phyloP scores from a whole-genome alignment of 1,140 invertebrate genomes.

The Aphaenogaster floridana region DNA sequence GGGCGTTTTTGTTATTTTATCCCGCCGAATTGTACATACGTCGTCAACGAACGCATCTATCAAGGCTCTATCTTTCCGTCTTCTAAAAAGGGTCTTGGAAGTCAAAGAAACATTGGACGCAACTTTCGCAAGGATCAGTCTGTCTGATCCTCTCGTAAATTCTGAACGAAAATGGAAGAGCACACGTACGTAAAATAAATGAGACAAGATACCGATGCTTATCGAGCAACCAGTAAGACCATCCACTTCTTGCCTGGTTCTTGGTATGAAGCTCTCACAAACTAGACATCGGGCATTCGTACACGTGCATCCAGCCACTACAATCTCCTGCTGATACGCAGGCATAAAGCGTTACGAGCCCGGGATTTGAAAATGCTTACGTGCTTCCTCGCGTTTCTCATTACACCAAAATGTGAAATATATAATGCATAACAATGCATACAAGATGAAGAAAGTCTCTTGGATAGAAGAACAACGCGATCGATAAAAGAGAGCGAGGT shows the following conservation, averaged over 20 bases:
- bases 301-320: neutral
- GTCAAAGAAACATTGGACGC: neutral
- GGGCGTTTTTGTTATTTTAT: neutral
- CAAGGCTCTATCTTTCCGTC: neutral
- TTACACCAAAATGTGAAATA: constrained; percentile 19
- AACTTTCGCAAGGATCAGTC: neutral
- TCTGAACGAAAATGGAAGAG: neutral
- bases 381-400: constrained; percentile 12
- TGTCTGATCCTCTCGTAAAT: constrained; percentile 23
- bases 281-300: constrained; percentile 20
- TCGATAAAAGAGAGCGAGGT: neutral
- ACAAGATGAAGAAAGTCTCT: neutral
- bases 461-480: neutral
- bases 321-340: constrained; percentile 27
- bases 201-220: constrained; percentile 34
- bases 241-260: neutral
- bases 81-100: neutral
- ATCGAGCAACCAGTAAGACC: neutral
- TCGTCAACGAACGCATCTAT: neutral
- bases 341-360: constrained; percentile 14
- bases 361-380: constrained; percentile 48
- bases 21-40: neutral
- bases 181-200: constrained; percentile 25
- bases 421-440: constrained; percentile 46
- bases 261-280: neutral